Evolutionary conservation across 2,113 vertebrate species (phyloP), one percentile per base, ranked within the genome.

Genomic region (Columba livia): DNA sequence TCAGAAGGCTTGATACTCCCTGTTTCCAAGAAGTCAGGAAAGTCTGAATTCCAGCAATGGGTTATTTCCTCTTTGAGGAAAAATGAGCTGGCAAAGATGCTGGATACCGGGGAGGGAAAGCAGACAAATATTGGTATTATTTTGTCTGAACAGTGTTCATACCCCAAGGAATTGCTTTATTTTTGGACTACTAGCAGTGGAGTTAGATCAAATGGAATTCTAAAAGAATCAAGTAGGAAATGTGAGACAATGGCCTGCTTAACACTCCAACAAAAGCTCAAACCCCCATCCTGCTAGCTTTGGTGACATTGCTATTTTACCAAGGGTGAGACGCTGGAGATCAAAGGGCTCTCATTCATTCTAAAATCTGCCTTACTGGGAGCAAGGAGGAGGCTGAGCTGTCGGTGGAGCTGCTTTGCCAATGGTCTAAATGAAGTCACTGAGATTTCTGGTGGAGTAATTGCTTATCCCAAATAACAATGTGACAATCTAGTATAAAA

Each of bases 11-110:
- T 60, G 66, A 90, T 94, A 88, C 34, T 94, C 85, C 65, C 72
- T 72, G 81, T 58, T 96, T 94, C 90, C 72, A 95, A 96, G 96
- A 96, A 96, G 65, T 88, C 72, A 9, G 85, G 88, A 93, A 96
- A 95, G 90, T 64, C 44, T 84, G 61, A 93, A 95, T 93, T 93
- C 79, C 92, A 95, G 72, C 95, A 94, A 61, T 72, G 77, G 48
- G 57, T 65, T 93, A 84, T 92, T 96, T 95, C 92, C 93, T 89
- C 65, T 94, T 90, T 58, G 66, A 85, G 79, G 47, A 84, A 94
- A 96, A 96, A 92, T 40, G 40, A 84, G 44, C 54, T 96, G 94
- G 80, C 96, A 92, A 91, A 81, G 72, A 69, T 56, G 17, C 18
- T 91, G 82, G 81, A 91, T 93, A 84, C 42, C 60, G 88, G 64